Evolutionary conservation across 2,113 vertebrate genomes (phyloP), one percentile per base, ranked within the genome.

Genomic region (Sigmodon hispidus): DNA sequence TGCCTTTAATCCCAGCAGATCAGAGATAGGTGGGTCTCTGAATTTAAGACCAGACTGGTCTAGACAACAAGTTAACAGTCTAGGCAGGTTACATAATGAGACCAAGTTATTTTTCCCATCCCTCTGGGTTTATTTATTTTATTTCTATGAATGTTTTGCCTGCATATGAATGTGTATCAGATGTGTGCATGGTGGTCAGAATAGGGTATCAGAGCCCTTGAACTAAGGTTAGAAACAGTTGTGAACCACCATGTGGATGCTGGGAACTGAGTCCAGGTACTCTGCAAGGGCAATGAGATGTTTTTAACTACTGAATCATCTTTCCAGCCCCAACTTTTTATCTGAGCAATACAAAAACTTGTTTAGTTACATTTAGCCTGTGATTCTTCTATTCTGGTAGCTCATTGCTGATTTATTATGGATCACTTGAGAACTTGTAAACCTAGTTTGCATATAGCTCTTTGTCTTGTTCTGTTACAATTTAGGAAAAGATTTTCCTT

Each of bases 301-400:
- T 24, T 84, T 84, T 84, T 61, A 61, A 84, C 57, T 45, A 45
- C 24, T 43, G n/a, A 31, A 24, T 31, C 43, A 43, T 61, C 57
- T 84, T 26, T 76, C 26, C 73, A 31, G 45, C 15, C 52, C 48
- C 24, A 45, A 45, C 13, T 65, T 29, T 75, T 94, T 77, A 90
- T 48, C 79, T 91, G 81, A 87, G 17, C 31, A 65, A 69, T 89
- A 86, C 75, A 80, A 87, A 79, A 93, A 94, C 52, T 86, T 94
- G 91, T 79, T 97, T 65, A n/a, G 52, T 94, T 97, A 95, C 65
- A 85, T 96, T 92, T 92, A 93, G 70, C n/a, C 50, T 83, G 61
- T 75, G 34, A 81, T 95, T 29, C 52, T 81, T 93, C 52, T 77
- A 26, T 57, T 57, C 77, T 85, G 89, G 92, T 40, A 65, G 22